phyloP scores from a whole-genome alignment of 2,113 vertebrate species.

The Elephas maximus region DNA sequence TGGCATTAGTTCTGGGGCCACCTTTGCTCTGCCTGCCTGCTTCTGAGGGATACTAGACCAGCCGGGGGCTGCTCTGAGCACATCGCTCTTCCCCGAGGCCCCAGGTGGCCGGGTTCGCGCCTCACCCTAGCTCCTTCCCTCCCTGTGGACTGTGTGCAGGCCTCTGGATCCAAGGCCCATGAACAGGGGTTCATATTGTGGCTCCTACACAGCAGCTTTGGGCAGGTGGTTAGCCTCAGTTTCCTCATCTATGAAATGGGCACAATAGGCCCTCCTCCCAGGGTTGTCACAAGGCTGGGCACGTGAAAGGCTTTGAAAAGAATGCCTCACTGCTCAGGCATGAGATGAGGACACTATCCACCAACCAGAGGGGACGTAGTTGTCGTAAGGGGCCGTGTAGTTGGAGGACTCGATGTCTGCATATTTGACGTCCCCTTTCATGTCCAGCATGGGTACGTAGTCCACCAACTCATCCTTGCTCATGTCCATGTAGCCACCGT shows the following conservation, averaged over 20 bases:
- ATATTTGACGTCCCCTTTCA: slow-evolving; percentile 95
- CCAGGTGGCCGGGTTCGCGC: neutral
- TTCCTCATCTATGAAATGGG: neutral
- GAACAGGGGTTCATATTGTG: neutral
- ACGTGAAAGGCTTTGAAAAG: neutral
- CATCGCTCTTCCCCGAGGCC: neutral
- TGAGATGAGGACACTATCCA: neutral
- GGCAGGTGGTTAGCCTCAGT: neutral
- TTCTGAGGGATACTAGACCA: neutral
- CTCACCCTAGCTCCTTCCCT: neutral
- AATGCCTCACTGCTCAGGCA: fast-evolving
- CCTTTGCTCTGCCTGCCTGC: neutral
- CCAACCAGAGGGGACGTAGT: slow-evolving; percentile 91
- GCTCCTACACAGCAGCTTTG: neutral
- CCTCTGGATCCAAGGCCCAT: neutral
- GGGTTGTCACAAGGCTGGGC: neutral
- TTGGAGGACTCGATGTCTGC: slow-evolving; percentile 96
- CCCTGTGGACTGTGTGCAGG: neutral
- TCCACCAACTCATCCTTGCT: slow-evolving; percentile 95
- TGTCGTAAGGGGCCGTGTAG: slow-evolving; percentile 95
- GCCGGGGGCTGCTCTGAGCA: neutral
- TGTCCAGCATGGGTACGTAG: slow-evolving; percentile 97
- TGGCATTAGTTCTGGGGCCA: neutral
- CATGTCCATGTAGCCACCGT: slow-evolving; percentile 99
- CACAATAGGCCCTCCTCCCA: neutral